Evolutionary conservation across 2,888 invertebrate species (phyloP).

Genomic region (Nephrotoma appendiculata): DNA sequence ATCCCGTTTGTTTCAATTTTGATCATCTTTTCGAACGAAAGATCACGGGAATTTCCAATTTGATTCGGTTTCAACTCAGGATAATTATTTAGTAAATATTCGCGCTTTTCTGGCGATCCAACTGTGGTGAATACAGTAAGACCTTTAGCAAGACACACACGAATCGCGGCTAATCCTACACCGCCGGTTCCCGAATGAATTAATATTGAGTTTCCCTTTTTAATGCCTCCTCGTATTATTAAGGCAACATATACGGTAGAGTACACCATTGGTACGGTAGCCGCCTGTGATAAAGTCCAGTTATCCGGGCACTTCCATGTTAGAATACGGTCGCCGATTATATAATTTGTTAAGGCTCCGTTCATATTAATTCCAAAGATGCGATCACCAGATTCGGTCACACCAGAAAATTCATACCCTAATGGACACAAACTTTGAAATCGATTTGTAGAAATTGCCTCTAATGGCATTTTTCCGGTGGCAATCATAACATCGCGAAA

Average conservation of each 20-base stretch:
- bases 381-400: slow-evolving; percentile 39
- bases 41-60: slow-evolving; percentile 78
- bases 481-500: slow-evolving; percentile 93
- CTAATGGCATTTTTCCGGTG: slow-evolving; percentile 74
- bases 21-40: slow-evolving; percentile 77
- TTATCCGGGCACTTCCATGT: slow-evolving; percentile 53
- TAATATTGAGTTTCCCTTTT: slow-evolving; percentile 30
- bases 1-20: slow-evolving; percentile 62
- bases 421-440: slow-evolving; percentile 47
- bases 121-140: slow-evolving; percentile 59
- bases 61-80: slow-evolving; percentile 40
- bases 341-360: slow-evolving; percentile 40
- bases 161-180: slow-evolving; percentile 66
- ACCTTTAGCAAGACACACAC: slow-evolving; percentile 46
- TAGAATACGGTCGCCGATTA: slow-evolving; percentile 28
- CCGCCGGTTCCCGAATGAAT: slow-evolving; percentile 54
- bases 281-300: slow-evolving; percentile 61
- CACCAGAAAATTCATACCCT: slow-evolving; percentile 55
- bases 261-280: slow-evolving; percentile 66
- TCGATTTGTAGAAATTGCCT: slow-evolving; percentile 57
- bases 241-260: slow-evolving; percentile 45
- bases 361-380: slow-evolving; percentile 46
- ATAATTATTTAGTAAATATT: slow-evolving; percentile 41
- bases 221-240: slow-evolving; percentile 24
- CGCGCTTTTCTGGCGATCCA: slow-evolving; percentile 46